Percentiles rank a stretch among this genome's conserved stretches.
phyloP scores from a whole-genome alignment of 1,140 invertebrate genomes.

The Heterodera schachtii region DNA sequence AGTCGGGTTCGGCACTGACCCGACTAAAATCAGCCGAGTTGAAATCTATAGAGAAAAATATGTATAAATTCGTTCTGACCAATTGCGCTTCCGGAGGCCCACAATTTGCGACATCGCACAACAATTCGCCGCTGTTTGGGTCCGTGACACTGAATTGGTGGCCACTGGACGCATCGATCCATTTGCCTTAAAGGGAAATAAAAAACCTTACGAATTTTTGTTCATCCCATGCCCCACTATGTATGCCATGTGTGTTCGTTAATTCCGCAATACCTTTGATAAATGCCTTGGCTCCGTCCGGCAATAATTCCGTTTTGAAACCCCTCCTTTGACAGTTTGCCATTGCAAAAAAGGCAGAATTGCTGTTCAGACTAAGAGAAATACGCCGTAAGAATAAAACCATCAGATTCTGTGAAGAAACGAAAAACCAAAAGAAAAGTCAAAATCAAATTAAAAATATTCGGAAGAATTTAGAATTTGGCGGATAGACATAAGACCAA shows the following conservation, averaged over 20 bases:
- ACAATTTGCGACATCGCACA: slow-evolving; percentile 58
- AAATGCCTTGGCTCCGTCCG: slow-evolving; percentile 54
- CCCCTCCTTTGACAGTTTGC: background rate
- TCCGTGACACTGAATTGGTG: slow-evolving; percentile 56
- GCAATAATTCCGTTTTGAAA: slow-evolving; percentile 39
- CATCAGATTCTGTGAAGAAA: too few relatives aligned
- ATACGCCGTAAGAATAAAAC: background rate
- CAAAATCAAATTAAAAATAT: too few relatives aligned
- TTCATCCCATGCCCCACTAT: background rate
- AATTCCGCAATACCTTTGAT: slow-evolving; percentile 48
- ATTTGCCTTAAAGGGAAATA: slow-evolving; percentile 37
- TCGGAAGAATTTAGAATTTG: too few relatives aligned
- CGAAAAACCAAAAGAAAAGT: too few relatives aligned
- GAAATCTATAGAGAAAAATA: slow-evolving; percentile 19
- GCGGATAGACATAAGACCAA: too few relatives aligned
- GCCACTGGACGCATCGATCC: slow-evolving; percentile 45
- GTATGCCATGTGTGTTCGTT: background rate
- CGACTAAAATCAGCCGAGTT: background rate
- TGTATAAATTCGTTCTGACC: slow-evolving; percentile 31
- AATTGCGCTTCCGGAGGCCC: slow-evolving; percentile 53
- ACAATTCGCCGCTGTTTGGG: slow-evolving; percentile 52
- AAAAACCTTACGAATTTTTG: slow-evolving; percentile 20
- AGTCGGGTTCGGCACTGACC: too few relatives aligned
- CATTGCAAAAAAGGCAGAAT: background rate
- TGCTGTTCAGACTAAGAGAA: background rate